Evolutionary conservation across 2,797 vertebrate genomes (phyloP), one percentile per base, ranked within the genome.

Genomic region (Eospalax fontanierii): DNA sequence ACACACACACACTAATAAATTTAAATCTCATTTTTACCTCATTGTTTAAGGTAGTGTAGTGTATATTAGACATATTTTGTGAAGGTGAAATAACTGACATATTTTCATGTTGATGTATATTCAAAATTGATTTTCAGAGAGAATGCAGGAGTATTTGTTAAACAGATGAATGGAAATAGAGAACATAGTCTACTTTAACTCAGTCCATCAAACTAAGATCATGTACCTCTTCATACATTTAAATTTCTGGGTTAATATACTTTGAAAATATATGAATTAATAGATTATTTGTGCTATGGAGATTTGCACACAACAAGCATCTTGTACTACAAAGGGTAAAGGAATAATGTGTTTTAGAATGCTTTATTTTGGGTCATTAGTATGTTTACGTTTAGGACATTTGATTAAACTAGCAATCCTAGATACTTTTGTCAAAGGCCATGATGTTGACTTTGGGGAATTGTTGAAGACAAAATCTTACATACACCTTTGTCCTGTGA

Each of bases 221-320:
- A 30, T 89, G 6, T 57, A 65, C 84, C n/a, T 85, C 28, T 88
- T 57, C 19, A 11, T 2, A 80, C 87, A 46, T 81, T 90, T 80
- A 66, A 46, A 65, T 73, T 84, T 95, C n/a, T 76, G 22, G 22
- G 30, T 40, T 76, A 91, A 79, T 68, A 35, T 16, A 38, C 61
- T 73, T 96, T 89, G 18, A 54, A 75, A 87, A 82, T 90, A 46
- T 85, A 33, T 54, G 18, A 88, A 43, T 70, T 74, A 85, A 59
- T 85, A 46, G 6, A 59, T 15, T 91, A 84, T 78, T 90, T 73
- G 15, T 10, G 68, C 21, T 57, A 14, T 38, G 82, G 90, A 80
- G 22, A 90, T 75, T 43, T 78, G 0, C 6, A 38, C 35, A 59
- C 35, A 4, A 75, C 38, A 66, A 84, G 28, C 66, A 1, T 33